Conservation (phyloP, 2,797 vertebrate species). For the Brachyrhaphis roseni region DNA sequence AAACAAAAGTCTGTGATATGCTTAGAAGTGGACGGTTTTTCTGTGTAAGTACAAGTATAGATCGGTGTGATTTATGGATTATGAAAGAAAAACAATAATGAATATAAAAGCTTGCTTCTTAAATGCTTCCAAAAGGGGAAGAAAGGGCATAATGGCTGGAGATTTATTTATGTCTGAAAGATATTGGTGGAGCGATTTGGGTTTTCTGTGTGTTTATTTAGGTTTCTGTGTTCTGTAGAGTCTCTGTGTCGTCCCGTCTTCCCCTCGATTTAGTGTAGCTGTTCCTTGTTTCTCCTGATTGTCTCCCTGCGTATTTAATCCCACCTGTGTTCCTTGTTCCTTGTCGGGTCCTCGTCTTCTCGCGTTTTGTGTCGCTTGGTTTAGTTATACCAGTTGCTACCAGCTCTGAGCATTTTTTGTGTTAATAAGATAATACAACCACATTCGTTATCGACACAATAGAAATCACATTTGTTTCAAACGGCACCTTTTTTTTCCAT, state of each 20-base stretch:
- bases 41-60: not conserved
- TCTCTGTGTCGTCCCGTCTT: too few species aligned
- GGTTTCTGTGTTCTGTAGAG: too few species aligned
- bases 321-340: too few species aligned
- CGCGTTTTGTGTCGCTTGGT: too few species aligned
- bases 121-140: not conserved
- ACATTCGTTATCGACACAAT: conserved; percentile 1
- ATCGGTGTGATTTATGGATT: not conserved
- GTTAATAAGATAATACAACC: not conserved
- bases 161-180: not conserved
- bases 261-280: too few species aligned
- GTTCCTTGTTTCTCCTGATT: too few species aligned
- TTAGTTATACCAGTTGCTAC: too few species aligned
- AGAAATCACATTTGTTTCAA: conserved; percentile 35
- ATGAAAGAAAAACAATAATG: not conserved
- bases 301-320: too few species aligned
- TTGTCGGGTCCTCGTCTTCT: too few species aligned
- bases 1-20: not conserved
- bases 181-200: not conserved
- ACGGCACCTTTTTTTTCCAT: conserved; percentile 20
- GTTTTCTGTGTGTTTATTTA: too few species aligned
- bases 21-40: not conserved
- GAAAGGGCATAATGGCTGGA: not conserved
- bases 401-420: too few species aligned
- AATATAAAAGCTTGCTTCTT: not conserved